These are phyloP conservation scores for Drosophila paulistorum DNA, from an alignment of 1,140 invertebrate genomes.

Conservation along the genomic window DNA sequence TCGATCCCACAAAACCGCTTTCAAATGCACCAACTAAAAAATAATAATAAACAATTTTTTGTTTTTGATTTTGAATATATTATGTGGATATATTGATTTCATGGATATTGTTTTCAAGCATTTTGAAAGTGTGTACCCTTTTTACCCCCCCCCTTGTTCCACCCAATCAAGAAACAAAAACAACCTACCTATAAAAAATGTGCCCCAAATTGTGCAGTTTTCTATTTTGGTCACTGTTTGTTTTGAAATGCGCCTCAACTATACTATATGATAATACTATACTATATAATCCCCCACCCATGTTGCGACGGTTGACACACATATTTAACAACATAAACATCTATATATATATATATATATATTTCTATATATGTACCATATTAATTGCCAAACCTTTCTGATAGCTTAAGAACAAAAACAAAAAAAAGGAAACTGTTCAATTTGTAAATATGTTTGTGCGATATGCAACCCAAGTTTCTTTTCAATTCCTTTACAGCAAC, in stretches of 20 bases:
- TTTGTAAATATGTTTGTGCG: conserved; percentile 81
- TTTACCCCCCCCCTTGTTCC: too few species aligned
- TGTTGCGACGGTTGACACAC: conserved; percentile 27
- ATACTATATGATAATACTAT: conserved; percentile 4
- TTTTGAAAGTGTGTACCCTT: conserved; percentile 37
- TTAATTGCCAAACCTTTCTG: conserved; percentile 32
- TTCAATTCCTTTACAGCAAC: conserved; percentile 47
- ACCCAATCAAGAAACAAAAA: too few species aligned
- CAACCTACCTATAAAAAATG: neutral
- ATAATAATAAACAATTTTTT: conserved; percentile 21
- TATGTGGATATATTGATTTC: neutral
- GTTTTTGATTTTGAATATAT: conserved; percentile 33
- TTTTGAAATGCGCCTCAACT: conserved; percentile 66
- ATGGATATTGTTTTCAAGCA: conserved; percentile 32
- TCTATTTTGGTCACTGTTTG: conserved; percentile 61
- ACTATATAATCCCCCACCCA: conserved; percentile 53
- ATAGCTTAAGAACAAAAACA: conserved; percentile 43
- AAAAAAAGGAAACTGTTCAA: conserved; percentile 48
- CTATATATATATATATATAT: conserved; percentile 22
- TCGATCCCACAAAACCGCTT: conserved; percentile 17
- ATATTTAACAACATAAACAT: conserved; percentile 44
- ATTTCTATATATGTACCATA: conserved; percentile 26
- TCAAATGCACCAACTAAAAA: conserved; percentile 43
- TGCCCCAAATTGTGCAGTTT: conserved; percentile 58
- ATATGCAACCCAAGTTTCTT: conserved; percentile 69